Conservation (phyloP, 2,113 vertebrate species). For the Donacobius atricapilla region DNA sequence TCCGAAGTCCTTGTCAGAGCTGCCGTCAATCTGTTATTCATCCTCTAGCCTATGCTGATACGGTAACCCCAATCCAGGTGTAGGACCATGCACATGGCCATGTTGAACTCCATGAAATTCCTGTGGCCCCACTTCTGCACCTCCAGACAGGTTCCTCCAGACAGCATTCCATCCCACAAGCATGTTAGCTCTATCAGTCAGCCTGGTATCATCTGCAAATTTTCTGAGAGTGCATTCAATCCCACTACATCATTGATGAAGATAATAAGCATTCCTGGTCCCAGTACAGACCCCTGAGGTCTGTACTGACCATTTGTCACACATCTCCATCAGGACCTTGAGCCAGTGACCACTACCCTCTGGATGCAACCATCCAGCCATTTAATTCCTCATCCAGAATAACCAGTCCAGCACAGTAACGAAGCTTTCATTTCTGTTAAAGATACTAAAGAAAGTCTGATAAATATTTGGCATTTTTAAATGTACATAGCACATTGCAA, state of each 20-base stretch:
- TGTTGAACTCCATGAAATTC: background rate
- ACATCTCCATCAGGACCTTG: background rate
- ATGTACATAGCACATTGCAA: background rate
- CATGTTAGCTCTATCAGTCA: background rate
- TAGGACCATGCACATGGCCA: background rate
- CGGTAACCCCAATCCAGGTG: background rate
- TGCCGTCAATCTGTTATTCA: background rate
- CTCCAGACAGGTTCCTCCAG: background rate
- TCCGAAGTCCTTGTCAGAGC: background rate
- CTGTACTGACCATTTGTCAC: background rate
- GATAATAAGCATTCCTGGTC: background rate
- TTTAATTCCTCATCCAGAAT: background rate
- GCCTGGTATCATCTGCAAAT: background rate
- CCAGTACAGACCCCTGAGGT: rapidly evolving
- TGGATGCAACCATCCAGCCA: background rate
- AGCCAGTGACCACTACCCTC: background rate
- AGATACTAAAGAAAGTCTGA: background rate
- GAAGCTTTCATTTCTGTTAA: background rate
- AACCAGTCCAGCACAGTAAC: background rate
- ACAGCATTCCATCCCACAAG: background rate
- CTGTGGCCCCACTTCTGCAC: background rate
- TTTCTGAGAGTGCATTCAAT: background rate
- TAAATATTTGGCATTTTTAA: background rate
- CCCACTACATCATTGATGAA: background rate
- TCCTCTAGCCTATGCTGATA: background rate